Conservation (phyloP, 2,113 vertebrate species). For the Pogonocichla stellata region DNA sequence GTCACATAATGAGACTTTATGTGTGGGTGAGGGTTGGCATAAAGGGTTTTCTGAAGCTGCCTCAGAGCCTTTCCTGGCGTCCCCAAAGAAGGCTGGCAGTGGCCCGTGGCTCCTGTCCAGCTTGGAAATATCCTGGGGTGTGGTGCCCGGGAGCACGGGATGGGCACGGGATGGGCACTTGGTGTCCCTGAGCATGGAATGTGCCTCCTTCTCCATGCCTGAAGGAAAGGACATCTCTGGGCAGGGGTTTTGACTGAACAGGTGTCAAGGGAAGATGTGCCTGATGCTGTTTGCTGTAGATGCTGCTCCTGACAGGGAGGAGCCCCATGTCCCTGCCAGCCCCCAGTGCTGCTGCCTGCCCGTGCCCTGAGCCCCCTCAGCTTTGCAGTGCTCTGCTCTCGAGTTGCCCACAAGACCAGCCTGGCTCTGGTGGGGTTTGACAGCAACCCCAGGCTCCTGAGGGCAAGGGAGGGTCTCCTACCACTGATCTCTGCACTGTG, state of each 20-base stretch:
- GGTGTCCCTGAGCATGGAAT: not conserved
- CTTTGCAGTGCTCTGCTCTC: not conserved
- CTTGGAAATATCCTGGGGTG: not conserved
- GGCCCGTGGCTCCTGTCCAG: not conserved
- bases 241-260: not conserved
- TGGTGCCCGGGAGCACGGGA: rapidly evolving
- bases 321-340: rapidly evolving
- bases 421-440: not conserved
- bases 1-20: not conserved
- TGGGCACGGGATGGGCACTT: not conserved
- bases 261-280: not conserved
- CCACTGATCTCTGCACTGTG: rapidly evolving
- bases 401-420: not conserved
- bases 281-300: not conserved
- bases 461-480: not conserved
- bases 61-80: not conserved
- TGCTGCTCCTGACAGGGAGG: not conserved
- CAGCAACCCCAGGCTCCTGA: not conserved
- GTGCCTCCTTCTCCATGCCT: not conserved
- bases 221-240: not conserved
- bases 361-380: not conserved
- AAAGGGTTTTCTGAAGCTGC: not conserved
- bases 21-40: not conserved
- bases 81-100: not conserved
- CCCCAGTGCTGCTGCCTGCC: not conserved